These are phyloP conservation scores for Charanyca ferruginea DNA, from an alignment of 2,888 invertebrate genomes.

Conservation along the genomic window DNA sequence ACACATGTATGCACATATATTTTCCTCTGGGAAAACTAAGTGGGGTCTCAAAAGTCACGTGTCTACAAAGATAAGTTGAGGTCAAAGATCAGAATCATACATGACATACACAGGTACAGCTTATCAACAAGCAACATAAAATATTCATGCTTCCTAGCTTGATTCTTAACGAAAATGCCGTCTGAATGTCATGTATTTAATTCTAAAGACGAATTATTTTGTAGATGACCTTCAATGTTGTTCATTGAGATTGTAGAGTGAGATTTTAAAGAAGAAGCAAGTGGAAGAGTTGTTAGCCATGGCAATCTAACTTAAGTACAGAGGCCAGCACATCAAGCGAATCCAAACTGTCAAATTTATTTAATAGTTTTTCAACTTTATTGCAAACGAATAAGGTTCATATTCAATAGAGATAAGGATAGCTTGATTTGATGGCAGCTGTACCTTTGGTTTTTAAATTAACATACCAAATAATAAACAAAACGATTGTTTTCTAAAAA, in stretches of 20 bases:
- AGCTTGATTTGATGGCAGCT: too few species aligned
- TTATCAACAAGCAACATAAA: constrained; percentile 33
- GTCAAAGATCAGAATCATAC: constrained; percentile 37
- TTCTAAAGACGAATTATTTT: neutral
- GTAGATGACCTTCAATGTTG: neutral
- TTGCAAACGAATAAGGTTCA: too few species aligned
- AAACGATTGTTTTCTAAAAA: neutral
- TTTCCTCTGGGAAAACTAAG: neutral
- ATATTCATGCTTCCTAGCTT: neutral
- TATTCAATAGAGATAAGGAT: too few species aligned
- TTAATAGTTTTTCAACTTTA: too few species aligned
- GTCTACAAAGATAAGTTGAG: constrained; percentile 14
- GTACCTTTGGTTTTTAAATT: too few species aligned
- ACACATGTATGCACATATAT: neutral
- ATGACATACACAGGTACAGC: constrained; percentile 6
- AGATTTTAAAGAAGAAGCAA: too few species aligned
- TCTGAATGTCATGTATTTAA: neutral
- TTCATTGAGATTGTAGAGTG: neutral
- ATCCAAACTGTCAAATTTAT: too few species aligned
- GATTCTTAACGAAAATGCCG: neutral
- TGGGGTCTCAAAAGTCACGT: constrained; percentile 23
- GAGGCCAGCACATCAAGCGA: too few species aligned
- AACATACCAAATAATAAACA: neutral
- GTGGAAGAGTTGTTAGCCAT: too few species aligned
- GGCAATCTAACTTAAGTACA: too few species aligned